phyloP scores from a whole-genome alignment of 2,888 invertebrate species.

The Erebia aethiops region DNA sequence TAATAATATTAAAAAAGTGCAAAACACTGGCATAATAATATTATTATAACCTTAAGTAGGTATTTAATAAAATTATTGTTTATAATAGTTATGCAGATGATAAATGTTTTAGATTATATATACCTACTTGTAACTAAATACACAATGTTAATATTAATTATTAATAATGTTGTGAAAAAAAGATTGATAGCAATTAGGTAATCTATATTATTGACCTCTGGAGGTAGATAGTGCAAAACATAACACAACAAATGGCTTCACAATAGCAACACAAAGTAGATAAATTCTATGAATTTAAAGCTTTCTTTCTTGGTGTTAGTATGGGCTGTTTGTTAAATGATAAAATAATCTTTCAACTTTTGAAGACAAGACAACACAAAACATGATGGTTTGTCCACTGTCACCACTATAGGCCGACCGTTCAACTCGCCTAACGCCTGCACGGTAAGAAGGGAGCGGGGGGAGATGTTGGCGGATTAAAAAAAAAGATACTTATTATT shows the following conservation, averaged over 20 bases:
- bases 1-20: constrained; percentile 11
- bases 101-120: not conserved
- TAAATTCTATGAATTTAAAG: constrained; percentile 39
- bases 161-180: constrained; percentile 17
- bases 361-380: not conserved
- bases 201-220: constrained; percentile 39
- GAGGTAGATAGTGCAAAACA: constrained; percentile 42
- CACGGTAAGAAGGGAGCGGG: too few species aligned
- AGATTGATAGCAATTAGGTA: constrained; percentile 25
- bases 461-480: too few species aligned
- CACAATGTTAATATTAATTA: constrained; percentile 1
- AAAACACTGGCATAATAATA: constrained; percentile 14
- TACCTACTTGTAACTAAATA: constrained; percentile 15
- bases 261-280: constrained; percentile 21
- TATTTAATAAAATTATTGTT: not conserved
- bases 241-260: constrained; percentile 33
- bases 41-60: not conserved
- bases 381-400: not conserved
- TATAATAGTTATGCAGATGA: constrained; percentile 1
- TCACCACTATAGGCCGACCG: too few species aligned
- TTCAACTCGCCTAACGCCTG: too few species aligned
- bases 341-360: too few species aligned
- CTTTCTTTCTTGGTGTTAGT: constrained; percentile 42
- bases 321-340: constrained; percentile 26
- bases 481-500: too few species aligned